phyloP scores from a whole-genome alignment of 2,797 vertebrate genomes.

The Oryzias dopingdopingensis region DNA sequence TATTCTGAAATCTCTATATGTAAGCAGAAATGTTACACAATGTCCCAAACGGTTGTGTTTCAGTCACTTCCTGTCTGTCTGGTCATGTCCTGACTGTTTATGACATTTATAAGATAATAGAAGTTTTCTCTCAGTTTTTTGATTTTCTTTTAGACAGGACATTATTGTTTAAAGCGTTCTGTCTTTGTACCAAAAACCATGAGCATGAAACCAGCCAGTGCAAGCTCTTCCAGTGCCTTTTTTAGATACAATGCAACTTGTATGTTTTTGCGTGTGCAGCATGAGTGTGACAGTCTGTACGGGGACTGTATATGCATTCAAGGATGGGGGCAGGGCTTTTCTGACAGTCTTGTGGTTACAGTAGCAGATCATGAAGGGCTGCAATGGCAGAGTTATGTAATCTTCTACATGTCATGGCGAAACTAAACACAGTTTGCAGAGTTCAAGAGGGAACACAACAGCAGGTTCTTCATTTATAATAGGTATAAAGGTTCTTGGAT shows the following conservation, averaged over 20 bases:
- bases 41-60: no score
- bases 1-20: background rate
- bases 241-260: conserved; percentile 29
- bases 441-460: conserved; percentile 19
- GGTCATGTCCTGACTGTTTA: conserved; percentile 26
- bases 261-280: conserved; percentile 21
- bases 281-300: conserved; percentile 32
- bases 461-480: conserved; percentile 6
- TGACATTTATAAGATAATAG: conserved; percentile 24
- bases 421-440: conserved; percentile 32
- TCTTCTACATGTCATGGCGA: conserved; percentile 43
- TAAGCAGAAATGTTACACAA: conserved; percentile 10
- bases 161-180: background rate
- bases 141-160: conserved; percentile 9
- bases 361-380: conserved; percentile 48
- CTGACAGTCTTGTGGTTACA: conserved; percentile 47
- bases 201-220: conserved; percentile 26
- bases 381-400: conserved; percentile 64
- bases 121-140: conserved; percentile 28
- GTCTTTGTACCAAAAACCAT: conserved; percentile 7
- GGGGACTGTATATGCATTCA: conserved; percentile 22
- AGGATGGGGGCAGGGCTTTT: conserved; percentile 19
- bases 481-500: conserved; percentile 14
- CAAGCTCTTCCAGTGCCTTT: conserved; percentile 8
- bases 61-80: conserved; percentile 1